These are phyloP conservation scores for Drosophila watanabei DNA, from an alignment of 1,140 invertebrate genomes.

Conservation along the genomic window DNA sequence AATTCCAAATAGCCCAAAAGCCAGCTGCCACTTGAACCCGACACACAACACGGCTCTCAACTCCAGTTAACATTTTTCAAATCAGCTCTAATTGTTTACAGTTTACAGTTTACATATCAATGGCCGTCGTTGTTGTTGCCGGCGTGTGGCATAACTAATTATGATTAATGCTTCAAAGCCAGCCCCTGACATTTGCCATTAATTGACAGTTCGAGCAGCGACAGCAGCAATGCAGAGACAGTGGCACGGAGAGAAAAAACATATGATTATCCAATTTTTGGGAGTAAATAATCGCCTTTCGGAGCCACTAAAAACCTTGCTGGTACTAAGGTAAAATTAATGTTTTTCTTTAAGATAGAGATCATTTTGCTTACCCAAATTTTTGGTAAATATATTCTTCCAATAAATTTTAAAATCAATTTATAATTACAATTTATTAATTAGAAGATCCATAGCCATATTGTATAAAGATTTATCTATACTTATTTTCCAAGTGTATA, in stretches of 20 bases:
- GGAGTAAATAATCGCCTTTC: background rate
- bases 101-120: conserved; percentile 81
- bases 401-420: background rate
- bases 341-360: background rate
- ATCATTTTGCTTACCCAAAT: background rate
- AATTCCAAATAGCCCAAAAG: conserved; percentile 1
- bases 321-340: background rate
- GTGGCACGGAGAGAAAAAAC: conserved; percentile 29
- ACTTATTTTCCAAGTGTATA: background rate
- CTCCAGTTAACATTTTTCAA: conserved; percentile 55
- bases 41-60: conserved; percentile 32
- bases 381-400: background rate
- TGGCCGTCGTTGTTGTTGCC: conserved; percentile 43
- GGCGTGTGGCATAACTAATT: conserved; percentile 82
- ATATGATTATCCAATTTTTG: background rate
- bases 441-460: too few relatives aligned
- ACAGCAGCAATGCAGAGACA: conserved; percentile 4
- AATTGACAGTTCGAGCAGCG: conserved; percentile 66
- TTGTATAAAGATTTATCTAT: too few relatives aligned
- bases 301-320: background rate
- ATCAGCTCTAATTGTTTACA: conserved; percentile 80
- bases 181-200: conserved; percentile 79
- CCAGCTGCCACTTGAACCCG: conserved; percentile 69
- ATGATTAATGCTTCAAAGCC: conserved; percentile 73
- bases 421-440: background rate